These are phyloP conservation scores for Threskiornis aethiopicus DNA, from an alignment of 2,797 vertebrate genomes.

Conservation along the genomic window DNA sequence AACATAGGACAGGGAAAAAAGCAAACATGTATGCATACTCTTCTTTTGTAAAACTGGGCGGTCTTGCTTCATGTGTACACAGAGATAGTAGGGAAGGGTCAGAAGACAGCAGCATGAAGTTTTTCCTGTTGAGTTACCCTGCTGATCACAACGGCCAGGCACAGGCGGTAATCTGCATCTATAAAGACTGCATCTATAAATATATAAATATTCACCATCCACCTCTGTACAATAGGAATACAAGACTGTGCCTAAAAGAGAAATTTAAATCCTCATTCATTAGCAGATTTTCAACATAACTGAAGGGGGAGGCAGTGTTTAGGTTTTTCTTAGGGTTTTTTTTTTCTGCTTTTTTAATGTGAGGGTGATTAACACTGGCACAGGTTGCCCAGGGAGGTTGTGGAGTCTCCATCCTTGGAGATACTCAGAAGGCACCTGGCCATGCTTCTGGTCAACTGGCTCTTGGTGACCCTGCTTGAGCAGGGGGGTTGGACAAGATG, in stretches of 20 bases:
- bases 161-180: fast-evolving
- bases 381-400: not conserved
- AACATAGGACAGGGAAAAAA: not conserved
- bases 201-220: not conserved
- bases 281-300: not conserved
- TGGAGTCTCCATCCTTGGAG: not conserved
- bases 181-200: not conserved
- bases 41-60: not conserved
- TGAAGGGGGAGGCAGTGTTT: not conserved
- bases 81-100: not conserved
- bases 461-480: not conserved
- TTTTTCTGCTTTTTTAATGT: not conserved
- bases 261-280: not conserved
- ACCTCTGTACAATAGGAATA: not conserved
- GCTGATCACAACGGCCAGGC: fast-evolving
- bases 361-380: not conserved
- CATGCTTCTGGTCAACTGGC: not conserved
- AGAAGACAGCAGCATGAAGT: not conserved
- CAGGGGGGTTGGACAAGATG: too few relatives aligned
- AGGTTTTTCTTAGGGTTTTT: not conserved
- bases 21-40: fast-evolving
- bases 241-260: not conserved
- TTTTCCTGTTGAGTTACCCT: not conserved
- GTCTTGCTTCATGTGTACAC: not conserved
- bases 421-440: not conserved